Evolutionary conservation across 1,140 invertebrate genomes (phyloP).

Genomic region (Drosophila neocordata): DNA sequence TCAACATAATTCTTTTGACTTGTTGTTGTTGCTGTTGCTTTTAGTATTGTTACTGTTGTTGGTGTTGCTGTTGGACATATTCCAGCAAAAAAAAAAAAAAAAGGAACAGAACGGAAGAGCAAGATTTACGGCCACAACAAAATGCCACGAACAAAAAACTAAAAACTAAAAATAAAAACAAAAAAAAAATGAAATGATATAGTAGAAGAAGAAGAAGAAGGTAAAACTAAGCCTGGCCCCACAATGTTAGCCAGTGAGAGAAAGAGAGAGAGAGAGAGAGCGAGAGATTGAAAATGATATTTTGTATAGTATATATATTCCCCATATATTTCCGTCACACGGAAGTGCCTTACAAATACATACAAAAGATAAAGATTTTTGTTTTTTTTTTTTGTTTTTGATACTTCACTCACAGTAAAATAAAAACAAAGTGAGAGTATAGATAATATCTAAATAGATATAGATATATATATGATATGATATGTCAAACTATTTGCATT

Average conservation of each 20-base stretch:
- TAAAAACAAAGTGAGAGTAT: conserved; percentile 34
- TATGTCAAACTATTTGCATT: conserved; percentile 56
- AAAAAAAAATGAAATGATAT: no score
- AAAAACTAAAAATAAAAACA: neutral
- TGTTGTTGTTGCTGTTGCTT: conserved; percentile 2
- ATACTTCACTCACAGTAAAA: conserved; percentile 37
- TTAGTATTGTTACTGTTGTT: neutral
- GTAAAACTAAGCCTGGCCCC: conserved; percentile 53
- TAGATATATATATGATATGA: neutral
- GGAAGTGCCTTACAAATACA: conserved; percentile 80
- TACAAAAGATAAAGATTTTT: conserved; percentile 11
- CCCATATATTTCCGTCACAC: conserved; percentile 82
- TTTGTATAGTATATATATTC: conserved; percentile 45
- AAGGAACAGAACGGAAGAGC: conserved; percentile 66
- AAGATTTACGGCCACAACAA: conserved; percentile 63
- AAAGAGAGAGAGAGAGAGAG: neutral
- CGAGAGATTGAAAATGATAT: conserved; percentile 5
- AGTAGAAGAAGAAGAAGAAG: neutral
- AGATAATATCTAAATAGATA: conserved; percentile 21
- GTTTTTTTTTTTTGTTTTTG: conserved; percentile 48
- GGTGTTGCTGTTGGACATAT: conserved; percentile 60
- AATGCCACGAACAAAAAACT: neutral
- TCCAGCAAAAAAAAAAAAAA: conserved; percentile 60
- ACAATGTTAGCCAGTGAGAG: neutral
- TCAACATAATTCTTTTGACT: conserved; percentile 69